Evolutionary conservation across 2,113 vertebrate species (phyloP).

Genomic region (Myotis davidii): DNA sequence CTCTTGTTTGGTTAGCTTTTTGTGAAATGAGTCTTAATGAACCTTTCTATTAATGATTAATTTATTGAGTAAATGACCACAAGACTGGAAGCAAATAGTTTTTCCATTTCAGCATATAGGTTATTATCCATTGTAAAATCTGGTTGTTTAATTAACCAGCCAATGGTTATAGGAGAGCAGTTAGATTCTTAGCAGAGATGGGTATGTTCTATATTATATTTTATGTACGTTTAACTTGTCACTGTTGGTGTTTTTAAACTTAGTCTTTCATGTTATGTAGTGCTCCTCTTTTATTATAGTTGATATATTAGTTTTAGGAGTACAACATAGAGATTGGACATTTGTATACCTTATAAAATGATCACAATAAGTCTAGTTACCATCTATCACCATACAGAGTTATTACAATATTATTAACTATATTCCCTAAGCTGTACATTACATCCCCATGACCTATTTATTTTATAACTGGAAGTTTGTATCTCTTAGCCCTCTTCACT

Average conservation of each 20-base stretch:
- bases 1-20: conserved; percentile 18
- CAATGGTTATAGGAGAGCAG: background rate
- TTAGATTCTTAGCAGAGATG: conserved; percentile 26
- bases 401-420: background rate
- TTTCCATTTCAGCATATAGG: background rate
- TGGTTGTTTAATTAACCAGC: conserved; percentile 51
- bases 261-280: conserved; percentile 6
- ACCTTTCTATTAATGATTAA: background rate
- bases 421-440: background rate
- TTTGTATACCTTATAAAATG: background rate
- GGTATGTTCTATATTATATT: conserved; percentile 10
- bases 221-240: conserved; percentile 26
- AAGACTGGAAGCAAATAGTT: conserved; percentile 18
- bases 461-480: background rate
- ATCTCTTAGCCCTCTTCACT: background rate
- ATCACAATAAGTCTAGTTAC: background rate
- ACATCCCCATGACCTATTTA: background rate
- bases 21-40: conserved; percentile 55
- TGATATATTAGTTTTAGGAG: background rate
- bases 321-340: background rate
- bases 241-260: background rate
- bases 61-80: background rate
- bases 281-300: background rate
- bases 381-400: background rate
- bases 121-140: conserved; percentile 46